Evolutionary conservation across 2,113 vertebrate genomes (phyloP).

Genomic region (Indicator indicator): DNA sequence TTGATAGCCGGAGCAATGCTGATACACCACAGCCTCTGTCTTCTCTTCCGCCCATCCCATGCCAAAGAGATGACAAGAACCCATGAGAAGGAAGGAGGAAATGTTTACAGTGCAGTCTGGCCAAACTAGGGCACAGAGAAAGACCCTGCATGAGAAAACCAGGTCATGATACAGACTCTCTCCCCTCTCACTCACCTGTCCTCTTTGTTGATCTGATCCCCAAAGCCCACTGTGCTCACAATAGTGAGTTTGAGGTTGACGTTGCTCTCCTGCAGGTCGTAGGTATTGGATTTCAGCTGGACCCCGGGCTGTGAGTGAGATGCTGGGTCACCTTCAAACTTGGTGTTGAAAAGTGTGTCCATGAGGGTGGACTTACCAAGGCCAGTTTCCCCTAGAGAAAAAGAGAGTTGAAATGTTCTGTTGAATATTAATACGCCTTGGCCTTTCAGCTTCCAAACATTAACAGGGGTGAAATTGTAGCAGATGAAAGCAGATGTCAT

Average conservation of each 20-base stretch:
- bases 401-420: neutral
- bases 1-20: neutral
- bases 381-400: conserved; percentile 89
- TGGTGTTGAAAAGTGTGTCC: conserved; percentile 98
- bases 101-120: neutral
- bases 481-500: conserved; percentile 45
- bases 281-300: conserved; percentile 92
- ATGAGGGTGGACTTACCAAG: conserved; percentile 97
- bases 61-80: neutral
- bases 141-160: neutral
- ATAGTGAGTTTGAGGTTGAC: conserved; percentile 94
- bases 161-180: fast-evolving
- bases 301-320: conserved; percentile 94
- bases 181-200: conserved; percentile 83
- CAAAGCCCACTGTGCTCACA: conserved; percentile 94
- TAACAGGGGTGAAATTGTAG: conserved; percentile 53
- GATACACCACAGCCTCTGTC: neutral
- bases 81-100: neutral
- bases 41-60: neutral
- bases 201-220: conserved; percentile 98
- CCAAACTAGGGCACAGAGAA: neutral
- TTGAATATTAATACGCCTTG: neutral
- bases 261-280: conserved; percentile 95
- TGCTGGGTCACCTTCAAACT: conserved; percentile 92
- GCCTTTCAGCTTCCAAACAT: conserved; percentile 28